Base-by-base conservation (phyloP, 2,888 invertebrate genomes). In the Tridacna crocea region DNA sequence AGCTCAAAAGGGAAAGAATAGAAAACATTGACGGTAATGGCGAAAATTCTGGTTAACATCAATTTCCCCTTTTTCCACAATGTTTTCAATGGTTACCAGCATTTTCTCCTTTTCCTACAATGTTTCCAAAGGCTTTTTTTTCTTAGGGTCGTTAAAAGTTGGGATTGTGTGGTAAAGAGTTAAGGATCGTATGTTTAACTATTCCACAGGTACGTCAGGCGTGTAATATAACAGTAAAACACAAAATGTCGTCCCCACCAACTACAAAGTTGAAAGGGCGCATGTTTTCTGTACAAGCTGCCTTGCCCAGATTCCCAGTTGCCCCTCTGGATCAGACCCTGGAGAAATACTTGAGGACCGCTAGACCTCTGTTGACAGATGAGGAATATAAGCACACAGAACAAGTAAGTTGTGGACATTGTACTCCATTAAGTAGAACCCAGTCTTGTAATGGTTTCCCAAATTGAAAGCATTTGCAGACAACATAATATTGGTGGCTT, bases 241-340 rank as follows among this genome's bases (percentile, higher is more conserved):
- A 27, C 66, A 82, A 72, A 65, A 84, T 82, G 82, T 65, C 80
- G 4, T n/a, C 70, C 15, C 13, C 60, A 4, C 60, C 47, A 8
- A 24, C 72, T 12, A 77, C 80, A 1, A 75, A 80, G 65, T 70
- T 84, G 17, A 85, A 79, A 60, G 91, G 91, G n/a, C 88, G 91
- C 60, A 91, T 91, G 88, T 91, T 91, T 73, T 90, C 91, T 24
- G 77, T 91, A 12, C 93, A 93, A 82, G 89, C 91, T 75, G 88
- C 89, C 3, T 83, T 95, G 26, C 94, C 94, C 0, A 84, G 88
- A 13, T 90, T 94, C 27, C 94, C 94, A 13, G 94, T 95, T 1
- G 94, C 94, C 6, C 89, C 93, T 0, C 88, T 95, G 26, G 92
- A 94, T 24, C 92, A 93, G 75, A 94, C 94, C 6, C 87, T 95